Conservation (phyloP, 2,888 invertebrate species). For the Coecobrya sp. region DNA sequence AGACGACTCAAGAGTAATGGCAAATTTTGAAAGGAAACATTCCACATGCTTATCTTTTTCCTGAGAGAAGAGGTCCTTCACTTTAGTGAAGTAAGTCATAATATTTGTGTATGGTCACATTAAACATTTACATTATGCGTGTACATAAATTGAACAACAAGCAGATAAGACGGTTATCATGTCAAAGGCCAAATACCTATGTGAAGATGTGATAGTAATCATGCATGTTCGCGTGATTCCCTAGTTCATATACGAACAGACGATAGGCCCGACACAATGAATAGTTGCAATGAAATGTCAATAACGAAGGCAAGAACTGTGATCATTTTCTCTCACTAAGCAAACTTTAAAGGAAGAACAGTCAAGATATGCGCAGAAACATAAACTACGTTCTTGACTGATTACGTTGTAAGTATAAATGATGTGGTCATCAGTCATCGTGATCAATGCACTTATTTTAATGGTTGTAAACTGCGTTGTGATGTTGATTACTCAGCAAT, state of each 20-base stretch:
- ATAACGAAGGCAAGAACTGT: no score
- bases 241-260: no score
- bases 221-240: no score
- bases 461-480: neutral
- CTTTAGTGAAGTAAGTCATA: slow-evolving; percentile 34
- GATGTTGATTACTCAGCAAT: no score
- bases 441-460: neutral
- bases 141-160: no score
- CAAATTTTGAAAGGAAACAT: neutral
- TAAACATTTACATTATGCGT: neutral
- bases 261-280: no score
- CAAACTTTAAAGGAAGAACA: no score
- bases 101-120: neutral
- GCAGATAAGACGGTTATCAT: no score
- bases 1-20: neutral
- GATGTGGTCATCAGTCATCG: neutral
- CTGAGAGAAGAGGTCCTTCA: neutral
- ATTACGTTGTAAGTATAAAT: neutral
- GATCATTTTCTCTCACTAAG: no score
- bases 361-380: neutral
- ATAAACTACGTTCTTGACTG: neutral
- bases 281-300: no score
- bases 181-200: no score
- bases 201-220: no score
- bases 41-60: neutral